phyloP scores from a whole-genome alignment of 2,888 invertebrate genomes.

The Isoperla grammatica region DNA sequence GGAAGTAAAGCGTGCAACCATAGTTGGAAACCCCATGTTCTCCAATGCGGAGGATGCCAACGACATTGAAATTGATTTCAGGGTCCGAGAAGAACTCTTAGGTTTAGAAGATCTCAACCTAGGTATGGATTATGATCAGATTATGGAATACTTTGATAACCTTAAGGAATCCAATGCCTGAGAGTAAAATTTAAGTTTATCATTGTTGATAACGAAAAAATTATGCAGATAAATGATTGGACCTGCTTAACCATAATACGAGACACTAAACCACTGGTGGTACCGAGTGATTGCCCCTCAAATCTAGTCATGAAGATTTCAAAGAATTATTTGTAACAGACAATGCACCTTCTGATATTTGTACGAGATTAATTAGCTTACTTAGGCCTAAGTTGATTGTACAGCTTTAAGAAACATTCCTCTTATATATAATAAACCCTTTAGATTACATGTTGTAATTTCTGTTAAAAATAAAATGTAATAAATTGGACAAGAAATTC shows the following conservation, averaged over 20 bases:
- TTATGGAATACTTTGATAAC: slow-evolving; percentile 98
- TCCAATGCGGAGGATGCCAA: slow-evolving; percentile 45
- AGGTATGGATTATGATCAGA: slow-evolving; percentile 95
- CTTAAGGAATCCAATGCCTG: slow-evolving; percentile 74
- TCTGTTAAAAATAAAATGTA: slow-evolving; percentile 1
- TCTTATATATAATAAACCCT: not conserved
- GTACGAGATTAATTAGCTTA: slow-evolving; percentile 15
- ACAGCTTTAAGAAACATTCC: slow-evolving; percentile 14
- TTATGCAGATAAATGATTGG: slow-evolving; percentile 11
- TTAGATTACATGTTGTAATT: not conserved
- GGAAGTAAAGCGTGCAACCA: slow-evolving; percentile 76
- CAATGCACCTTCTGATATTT: slow-evolving; percentile 16
- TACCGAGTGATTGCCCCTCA: not conserved
- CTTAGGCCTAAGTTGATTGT: not conserved
- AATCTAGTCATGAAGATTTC: slow-evolving; percentile 11
- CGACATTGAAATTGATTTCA: slow-evolving; percentile 33
- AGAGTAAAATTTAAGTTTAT: slow-evolving; percentile 24
- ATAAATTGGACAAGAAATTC: not conserved
- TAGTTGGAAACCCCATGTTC: slow-evolving; percentile 86
- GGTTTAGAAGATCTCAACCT: slow-evolving; percentile 71
- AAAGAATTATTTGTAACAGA: not conserved
- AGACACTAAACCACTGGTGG: too few species aligned
- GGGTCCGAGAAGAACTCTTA: slow-evolving; percentile 54
- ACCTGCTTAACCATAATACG: not conserved
- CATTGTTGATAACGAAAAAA: not conserved